Evolutionary conservation across 1,140 invertebrate species (phyloP), one percentile per base, ranked within the genome.

Genomic region (Zaprionus ornatus): DNA sequence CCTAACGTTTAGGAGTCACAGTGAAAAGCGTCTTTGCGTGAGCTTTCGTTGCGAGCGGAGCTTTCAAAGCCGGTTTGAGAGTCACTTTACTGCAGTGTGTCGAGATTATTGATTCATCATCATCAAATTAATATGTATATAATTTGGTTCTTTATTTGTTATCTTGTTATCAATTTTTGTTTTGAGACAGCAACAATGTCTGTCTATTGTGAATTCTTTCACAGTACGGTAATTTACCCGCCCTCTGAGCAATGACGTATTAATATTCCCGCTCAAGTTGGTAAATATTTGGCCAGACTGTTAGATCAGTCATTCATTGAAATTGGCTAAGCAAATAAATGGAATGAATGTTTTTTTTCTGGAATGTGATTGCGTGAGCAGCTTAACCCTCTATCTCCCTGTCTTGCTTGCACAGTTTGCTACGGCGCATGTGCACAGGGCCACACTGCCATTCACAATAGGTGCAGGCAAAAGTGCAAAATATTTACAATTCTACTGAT

Each of bases 281-380:
- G 71, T 59, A 68, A 88, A 88, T 88, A 88, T 88, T 88, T 88
- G 75, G 50, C 65, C 81, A 88, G 84, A 71, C 78, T 88, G 84
- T 74, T 75, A 73, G 90, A 88, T 79, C 40, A 90, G 78, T 87
- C 71, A 81, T 65, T 75, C 79, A 81, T 50, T 77, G 40, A 86
- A 86, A 82, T 80, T 70, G 77, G 62, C 68, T 80, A 23, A 23
- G 55, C 56, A 87, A 87, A 87, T 72, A 87, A 32, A 9, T 32
- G 29, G 50, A 37, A 66, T 17, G n/a, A 79, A 76, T 79, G 75
- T 82, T 63, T 64, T 61, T 61, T 69, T 57, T 77, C 56, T 77
- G 81, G 74, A 83, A 74, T 80, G 82, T 65, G 67, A 64, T 73
- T 86, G 48, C 74, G 63, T 82, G 79, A 86, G 79, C 68, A 64